Conservation (phyloP, 2,888 invertebrate genomes). For the Tipula vernalis region DNA sequence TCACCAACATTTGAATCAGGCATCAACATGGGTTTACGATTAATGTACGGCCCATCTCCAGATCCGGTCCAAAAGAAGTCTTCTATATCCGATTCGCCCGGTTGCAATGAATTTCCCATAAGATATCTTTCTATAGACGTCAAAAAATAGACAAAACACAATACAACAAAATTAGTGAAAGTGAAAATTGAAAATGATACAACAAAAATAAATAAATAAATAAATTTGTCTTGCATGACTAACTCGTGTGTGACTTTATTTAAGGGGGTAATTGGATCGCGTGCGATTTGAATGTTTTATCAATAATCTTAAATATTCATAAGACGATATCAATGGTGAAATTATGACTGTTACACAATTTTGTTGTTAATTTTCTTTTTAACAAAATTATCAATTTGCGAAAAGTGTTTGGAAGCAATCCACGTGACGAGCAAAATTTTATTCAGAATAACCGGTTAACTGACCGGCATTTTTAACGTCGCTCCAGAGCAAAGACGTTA, state of each 20-base stretch:
- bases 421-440: not conserved
- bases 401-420: not conserved
- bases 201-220: not conserved
- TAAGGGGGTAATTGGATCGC: not conserved
- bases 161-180: not conserved
- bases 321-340: not conserved
- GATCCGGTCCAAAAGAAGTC: conserved; percentile 87
- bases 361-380: not conserved
- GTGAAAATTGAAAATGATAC: not conserved
- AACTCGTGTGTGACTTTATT: not conserved
- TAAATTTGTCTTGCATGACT: not conserved
- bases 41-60: conserved; percentile 57
- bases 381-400: not conserved
- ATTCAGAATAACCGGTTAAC: not conserved
- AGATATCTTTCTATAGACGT: not conserved
- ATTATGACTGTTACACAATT: not conserved
- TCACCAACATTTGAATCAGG: conserved; percentile 31
- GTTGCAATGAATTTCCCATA: not conserved
- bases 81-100: conserved; percentile 38
- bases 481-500: too few relatives aligned
- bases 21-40: conserved; percentile 37
- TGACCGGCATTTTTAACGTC: too few relatives aligned
- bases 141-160: not conserved
- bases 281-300: not conserved
- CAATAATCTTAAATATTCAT: not conserved